These are phyloP conservation scores for Lepisosteus oculatus DNA, from an alignment of 2,113 vertebrate genomes.

Conservation along the genomic window DNA sequence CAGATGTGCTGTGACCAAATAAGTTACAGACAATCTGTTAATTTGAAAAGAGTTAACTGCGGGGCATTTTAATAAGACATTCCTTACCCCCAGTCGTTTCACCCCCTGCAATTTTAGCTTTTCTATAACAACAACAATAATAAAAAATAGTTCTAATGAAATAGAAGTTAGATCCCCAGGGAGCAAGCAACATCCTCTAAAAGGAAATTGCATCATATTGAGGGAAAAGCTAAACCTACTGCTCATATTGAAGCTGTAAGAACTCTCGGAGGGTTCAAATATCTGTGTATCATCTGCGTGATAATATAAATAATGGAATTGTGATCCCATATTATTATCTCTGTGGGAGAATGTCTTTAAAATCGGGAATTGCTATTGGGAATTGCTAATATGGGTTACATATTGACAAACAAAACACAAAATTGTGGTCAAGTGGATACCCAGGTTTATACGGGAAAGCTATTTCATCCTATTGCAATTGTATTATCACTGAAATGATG, in stretches of 20 bases:
- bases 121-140: background rate
- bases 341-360: too few relatives aligned
- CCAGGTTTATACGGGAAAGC: too few relatives aligned
- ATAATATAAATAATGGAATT: too few relatives aligned
- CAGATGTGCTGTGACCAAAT: background rate
- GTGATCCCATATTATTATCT: too few relatives aligned
- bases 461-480: too few relatives aligned
- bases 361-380: too few relatives aligned
- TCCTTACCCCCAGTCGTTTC: background rate
- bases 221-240: background rate
- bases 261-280: background rate
- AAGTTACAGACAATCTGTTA: background rate
- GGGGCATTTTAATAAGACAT: constrained; percentile 5
- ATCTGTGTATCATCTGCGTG: too few relatives aligned
- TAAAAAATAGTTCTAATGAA: background rate
- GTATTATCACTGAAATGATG: too few relatives aligned
- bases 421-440: too few relatives aligned
- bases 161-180: background rate
- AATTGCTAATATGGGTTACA: too few relatives aligned
- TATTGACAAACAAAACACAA: too few relatives aligned
- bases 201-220: background rate
- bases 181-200: background rate
- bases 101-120: background rate
- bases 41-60: background rate
- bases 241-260: background rate